Percentiles rank a stretch among this genome's conserved stretches.
Conservation (phyloP, 2,797 vertebrate genomes). For the Microhierax caerulescens region DNA sequence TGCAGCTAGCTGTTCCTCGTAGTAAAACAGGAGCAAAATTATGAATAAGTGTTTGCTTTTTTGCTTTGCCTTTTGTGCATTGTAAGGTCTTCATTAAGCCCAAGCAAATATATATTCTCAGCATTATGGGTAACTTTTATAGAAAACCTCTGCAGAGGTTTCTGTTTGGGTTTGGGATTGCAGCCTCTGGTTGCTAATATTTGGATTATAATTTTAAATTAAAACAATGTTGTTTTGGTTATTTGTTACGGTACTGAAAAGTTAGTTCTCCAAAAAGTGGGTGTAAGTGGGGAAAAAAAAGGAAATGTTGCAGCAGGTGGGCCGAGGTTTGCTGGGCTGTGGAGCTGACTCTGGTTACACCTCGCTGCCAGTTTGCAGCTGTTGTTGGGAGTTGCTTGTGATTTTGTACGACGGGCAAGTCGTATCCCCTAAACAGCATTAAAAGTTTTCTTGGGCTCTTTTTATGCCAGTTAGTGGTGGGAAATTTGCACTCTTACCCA, state of each 20-base stretch:
- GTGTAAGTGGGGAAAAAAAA: neutral
- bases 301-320: neutral
- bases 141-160: neutral
- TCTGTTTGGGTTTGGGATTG: neutral
- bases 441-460: neutral
- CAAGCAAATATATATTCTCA: neutral
- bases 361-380: neutral
- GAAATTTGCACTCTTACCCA: neutral
- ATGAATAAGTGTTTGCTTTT: neutral
- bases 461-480: neutral
- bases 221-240: neutral
- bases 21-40: neutral
- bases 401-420: neutral
- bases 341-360: neutral
- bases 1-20: neutral
- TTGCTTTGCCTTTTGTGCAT: neutral
- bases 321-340: neutral
- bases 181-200: neutral
- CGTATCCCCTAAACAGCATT: neutral
- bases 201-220: neutral
- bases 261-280: neutral
- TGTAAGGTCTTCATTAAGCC: neutral
- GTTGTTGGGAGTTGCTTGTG: neutral
- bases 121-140: neutral
- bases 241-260: neutral